Conservation (phyloP, 2,797 vertebrate species). For the Neomorphus geoffroyi region DNA sequence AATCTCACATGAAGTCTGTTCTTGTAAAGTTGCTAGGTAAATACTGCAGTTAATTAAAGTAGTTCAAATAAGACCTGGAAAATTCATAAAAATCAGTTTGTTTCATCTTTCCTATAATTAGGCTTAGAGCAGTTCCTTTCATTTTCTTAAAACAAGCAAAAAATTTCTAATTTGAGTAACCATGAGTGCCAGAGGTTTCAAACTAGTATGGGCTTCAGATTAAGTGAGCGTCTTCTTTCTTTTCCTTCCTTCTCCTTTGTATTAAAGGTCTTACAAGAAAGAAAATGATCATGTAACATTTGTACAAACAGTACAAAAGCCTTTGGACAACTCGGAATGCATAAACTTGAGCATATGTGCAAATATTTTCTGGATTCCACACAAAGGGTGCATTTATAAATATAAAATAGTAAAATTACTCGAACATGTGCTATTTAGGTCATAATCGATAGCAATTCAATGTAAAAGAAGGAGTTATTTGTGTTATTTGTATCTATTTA, state of each 20-base stretch:
- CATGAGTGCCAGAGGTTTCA: not conserved
- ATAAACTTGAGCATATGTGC: slow-evolving; percentile 50
- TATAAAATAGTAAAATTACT: slow-evolving; percentile 43
- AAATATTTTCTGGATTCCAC: slow-evolving; percentile 18
- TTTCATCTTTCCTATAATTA: not conserved
- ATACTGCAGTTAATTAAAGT: not conserved
- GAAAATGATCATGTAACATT: slow-evolving; percentile 18
- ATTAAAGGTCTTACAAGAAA: slow-evolving; percentile 1
- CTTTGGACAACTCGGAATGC: not conserved
- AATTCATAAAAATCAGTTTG: not conserved
- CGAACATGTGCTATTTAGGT: slow-evolving; percentile 33
- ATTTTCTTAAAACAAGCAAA: not conserved
- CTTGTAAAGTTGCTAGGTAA: not conserved
- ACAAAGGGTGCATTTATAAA: slow-evolving; percentile 31
- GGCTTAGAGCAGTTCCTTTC: not conserved
- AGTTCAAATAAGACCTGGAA: not conserved
- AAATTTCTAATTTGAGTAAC: not conserved
- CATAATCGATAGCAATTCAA: slow-evolving; percentile 14
- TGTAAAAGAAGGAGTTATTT: not conserved
- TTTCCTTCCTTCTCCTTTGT: not conserved
- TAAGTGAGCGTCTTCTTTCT: not conserved
- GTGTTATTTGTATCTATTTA: slow-evolving; percentile 11
- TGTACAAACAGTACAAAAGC: slow-evolving; percentile 20
- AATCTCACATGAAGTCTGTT: not conserved
- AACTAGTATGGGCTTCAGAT: not conserved